Conservation (phyloP, 30 jellyfish, hydroid and myxozoan genomes). For the Haliclystus octoradiatus region DNA sequence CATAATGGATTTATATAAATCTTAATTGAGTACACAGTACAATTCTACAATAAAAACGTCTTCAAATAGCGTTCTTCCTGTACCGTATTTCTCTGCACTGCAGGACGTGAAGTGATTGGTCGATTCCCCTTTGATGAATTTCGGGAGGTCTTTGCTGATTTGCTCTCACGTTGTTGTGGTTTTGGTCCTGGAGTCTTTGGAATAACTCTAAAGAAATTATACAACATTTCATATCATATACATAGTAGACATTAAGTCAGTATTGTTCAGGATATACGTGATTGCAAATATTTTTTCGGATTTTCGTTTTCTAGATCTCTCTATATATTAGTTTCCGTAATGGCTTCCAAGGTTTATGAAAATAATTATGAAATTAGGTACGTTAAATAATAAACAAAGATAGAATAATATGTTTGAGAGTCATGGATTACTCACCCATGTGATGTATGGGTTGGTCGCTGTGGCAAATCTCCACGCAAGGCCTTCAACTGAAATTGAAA, state of each 20-base stretch:
- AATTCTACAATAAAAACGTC: too few relatives aligned
- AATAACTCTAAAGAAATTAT: too few relatives aligned
- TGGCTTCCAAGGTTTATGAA: too few relatives aligned
- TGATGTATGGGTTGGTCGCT: neutral
- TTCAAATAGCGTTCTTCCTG: too few relatives aligned
- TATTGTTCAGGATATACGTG: too few relatives aligned
- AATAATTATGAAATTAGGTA: neutral
- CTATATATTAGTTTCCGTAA: too few relatives aligned
- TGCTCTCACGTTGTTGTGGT: conserved; percentile 8
- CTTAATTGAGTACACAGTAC: too few relatives aligned
- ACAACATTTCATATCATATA: too few relatives aligned
- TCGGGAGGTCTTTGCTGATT: conserved; percentile 44
- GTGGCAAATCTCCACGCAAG: conserved; percentile 22
- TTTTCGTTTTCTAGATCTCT: too few relatives aligned
- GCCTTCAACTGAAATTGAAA: conserved; percentile 20
- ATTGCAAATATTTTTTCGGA: too few relatives aligned
- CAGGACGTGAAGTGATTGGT: neutral
- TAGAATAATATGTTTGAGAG: neutral
- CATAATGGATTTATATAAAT: too few relatives aligned
- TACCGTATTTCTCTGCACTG: conserved; percentile 12
- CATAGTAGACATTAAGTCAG: too few relatives aligned
- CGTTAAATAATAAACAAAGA: neutral
- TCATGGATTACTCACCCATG: neutral
- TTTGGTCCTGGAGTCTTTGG: neutral
- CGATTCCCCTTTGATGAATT: neutral